Evolutionary conservation across 2,113 vertebrate genomes (phyloP), one percentile per base, ranked within the genome.

Genomic region (Amazona vittata): DNA sequence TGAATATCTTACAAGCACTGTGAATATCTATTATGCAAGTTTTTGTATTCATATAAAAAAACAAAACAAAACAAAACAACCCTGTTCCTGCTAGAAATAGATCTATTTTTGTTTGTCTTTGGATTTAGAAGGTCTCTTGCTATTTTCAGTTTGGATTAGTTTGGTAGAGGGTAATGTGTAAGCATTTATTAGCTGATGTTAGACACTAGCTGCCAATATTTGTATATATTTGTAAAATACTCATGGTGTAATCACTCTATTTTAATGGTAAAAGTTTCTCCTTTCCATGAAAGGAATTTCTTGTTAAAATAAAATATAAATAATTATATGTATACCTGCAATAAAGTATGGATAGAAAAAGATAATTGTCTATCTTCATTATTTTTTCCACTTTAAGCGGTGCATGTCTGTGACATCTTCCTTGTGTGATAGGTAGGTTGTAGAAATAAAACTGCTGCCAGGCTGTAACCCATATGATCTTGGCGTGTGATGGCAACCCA

Each of bases 231-330:
- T 97, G 94, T 97, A 97, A 94, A 93, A 94, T 97, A 97, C 39
- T 92, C 3, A 0, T 93, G 85, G 73, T 79, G 79, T 94, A 92
- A 94, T 95, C 87, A 57, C 92, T 96, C 81, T 95, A 55, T 96
- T 96, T 96, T 97, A 97, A 96, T 88, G 93, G 57, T 67, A 89
- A 94, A 94, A 71, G 50, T 87, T 92, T 81, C 89, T 96, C 96
- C 97, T 97, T 98, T 97, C 96, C 71, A 95, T 97, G 97, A 97
- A 98, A 97, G 96, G 97, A 96, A 95, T 95, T 70, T 92, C 86
- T 78, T 83, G 89, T 96, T 87, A 89, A 94, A 94, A 89, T 70
- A 80, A 94, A 93, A 88, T 91, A 94, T 85, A 92, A 90, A 78
- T 91, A 90, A 95, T 80, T 91, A 91, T 97, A 91, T 94, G 70